These are phyloP conservation scores for Brachypodius melanocephalos DNA, from an alignment of 2,113 vertebrate genomes.

Conservation along the genomic window DNA sequence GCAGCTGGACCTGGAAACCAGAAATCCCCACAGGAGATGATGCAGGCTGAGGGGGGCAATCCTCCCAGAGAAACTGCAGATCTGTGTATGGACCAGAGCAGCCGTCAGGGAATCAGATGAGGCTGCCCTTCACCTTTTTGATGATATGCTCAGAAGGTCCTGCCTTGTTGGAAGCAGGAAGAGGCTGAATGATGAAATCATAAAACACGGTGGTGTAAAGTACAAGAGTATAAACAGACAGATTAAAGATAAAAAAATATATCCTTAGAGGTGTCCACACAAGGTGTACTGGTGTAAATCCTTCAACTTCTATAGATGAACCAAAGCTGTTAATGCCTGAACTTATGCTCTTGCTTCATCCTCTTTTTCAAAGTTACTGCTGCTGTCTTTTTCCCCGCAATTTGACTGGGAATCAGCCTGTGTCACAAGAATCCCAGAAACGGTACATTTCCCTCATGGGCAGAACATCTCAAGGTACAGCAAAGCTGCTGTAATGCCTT, in stretches of 20 bases:
- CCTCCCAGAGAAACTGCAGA: neutral
- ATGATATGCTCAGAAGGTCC: neutral
- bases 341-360: neutral
- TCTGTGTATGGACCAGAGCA: neutral
- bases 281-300: neutral
- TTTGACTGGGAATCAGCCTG: neutral
- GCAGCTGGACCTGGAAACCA: neutral
- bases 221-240: neutral
- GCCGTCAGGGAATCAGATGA: neutral
- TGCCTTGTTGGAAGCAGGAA: neutral
- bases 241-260: constrained; percentile 15
- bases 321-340: constrained; percentile 25
- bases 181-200: neutral
- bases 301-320: constrained; percentile 33
- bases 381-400: neutral
- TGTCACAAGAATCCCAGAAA: neutral
- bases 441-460: neutral
- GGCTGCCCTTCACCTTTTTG: neutral
- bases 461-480: neutral
- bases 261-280: neutral
- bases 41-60: neutral
- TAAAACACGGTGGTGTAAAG: neutral
- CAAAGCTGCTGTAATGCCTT: neutral
- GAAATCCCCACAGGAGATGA: neutral
- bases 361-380: neutral